Evolutionary conservation across 23 tunicate genomes (phyloP).

Genomic region (Clavelina lepadiformis): DNA sequence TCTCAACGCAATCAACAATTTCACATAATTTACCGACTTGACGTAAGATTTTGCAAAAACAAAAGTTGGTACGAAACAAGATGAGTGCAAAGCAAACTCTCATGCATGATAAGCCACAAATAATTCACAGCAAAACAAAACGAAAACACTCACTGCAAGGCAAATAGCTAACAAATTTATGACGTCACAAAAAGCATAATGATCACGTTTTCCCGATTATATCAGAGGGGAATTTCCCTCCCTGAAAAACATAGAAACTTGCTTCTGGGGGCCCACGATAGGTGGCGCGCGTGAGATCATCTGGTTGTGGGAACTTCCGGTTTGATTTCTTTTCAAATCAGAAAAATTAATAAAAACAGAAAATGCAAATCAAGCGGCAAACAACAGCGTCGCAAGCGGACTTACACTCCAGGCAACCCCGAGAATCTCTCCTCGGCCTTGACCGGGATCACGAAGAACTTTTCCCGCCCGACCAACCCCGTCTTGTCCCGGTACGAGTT

Average conservation of each 20-base stretch:
- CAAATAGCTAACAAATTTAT: too few species aligned
- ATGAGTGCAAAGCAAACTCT: too few species aligned
- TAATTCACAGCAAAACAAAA: too few species aligned
- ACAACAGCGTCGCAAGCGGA: neutral
- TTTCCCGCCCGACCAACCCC: constrained; percentile 46
- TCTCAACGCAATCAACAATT: too few species aligned
- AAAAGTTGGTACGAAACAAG: too few species aligned
- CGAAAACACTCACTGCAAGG: too few species aligned
- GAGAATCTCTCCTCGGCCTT: constrained; percentile 63
- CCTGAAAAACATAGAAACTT: constrained; percentile 44
- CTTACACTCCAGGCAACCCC: constrained; percentile 59
- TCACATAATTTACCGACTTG: too few species aligned
- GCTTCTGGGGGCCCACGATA: constrained; percentile 32
- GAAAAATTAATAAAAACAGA: neutral
- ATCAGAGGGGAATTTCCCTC: constrained; percentile 37
- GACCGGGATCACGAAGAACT: constrained; percentile 76
- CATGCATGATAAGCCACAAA: too few species aligned
- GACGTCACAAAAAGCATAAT: too few species aligned
- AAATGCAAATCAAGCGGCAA: neutral
- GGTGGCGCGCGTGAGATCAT: constrained; percentile 29
- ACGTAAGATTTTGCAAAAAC: too few species aligned
- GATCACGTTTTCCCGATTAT: too few species aligned
- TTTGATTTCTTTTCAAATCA: neutral
- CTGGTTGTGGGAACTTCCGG: constrained; percentile 7
- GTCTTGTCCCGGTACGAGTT: constrained; percentile 77